Evolutionary conservation across 2,888 invertebrate genomes (phyloP).

Genomic region (Perdita meconis): DNA sequence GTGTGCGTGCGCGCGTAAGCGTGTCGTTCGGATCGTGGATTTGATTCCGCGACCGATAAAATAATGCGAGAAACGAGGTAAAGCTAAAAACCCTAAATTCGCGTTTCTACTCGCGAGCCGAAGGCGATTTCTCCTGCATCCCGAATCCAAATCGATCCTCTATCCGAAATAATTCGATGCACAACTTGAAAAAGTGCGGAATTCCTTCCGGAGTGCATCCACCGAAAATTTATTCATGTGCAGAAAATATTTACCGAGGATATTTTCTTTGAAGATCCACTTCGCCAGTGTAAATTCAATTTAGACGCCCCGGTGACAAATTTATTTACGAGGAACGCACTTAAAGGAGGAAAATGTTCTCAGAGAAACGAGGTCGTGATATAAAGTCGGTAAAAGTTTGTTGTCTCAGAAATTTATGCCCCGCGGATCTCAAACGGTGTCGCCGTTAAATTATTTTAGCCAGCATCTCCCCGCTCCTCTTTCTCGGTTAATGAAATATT

Average conservation of each 20-base stretch:
- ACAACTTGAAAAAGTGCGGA: too few species aligned
- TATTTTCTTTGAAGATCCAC: constrained; percentile 4
- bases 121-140: neutral
- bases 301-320: neutral
- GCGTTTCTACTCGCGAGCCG: too few species aligned
- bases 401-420: neutral
- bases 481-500: neutral
- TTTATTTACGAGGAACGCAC: neutral
- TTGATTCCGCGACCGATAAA: constrained; percentile 22
- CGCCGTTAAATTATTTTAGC: neutral
- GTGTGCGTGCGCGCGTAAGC: neutral
- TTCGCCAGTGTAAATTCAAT: constrained; percentile 30
- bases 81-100: too few species aligned
- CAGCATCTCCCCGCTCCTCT: too few species aligned
- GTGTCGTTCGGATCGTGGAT: constrained; percentile 25
- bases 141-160: neutral
- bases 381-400: neutral
- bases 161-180: neutral
- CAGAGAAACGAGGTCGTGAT: neutral
- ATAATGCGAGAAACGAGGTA: constrained; percentile 55
- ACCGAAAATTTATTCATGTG: constrained; percentile 1
- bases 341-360: neutral
- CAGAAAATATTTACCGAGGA: neutral
- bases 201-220: neutral
- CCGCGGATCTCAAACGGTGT: neutral